phyloP scores from a whole-genome alignment of 2,888 invertebrate species.

The Aphodius granarius region DNA sequence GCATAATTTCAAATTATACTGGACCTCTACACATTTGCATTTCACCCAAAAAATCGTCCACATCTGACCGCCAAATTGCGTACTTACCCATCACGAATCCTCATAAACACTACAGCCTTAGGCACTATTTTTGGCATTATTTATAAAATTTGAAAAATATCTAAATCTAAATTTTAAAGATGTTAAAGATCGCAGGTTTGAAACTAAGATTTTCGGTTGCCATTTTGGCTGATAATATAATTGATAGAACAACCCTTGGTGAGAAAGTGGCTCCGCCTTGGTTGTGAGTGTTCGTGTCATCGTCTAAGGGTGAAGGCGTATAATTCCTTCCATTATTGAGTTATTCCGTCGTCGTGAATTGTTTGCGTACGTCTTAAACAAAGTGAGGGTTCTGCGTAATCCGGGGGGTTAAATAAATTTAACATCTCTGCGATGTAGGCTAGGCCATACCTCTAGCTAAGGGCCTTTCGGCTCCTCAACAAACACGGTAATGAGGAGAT shows the following conservation, averaged over 20 bases:
- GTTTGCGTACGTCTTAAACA: constrained; percentile 23
- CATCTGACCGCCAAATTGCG: background rate
- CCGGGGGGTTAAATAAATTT: constrained; percentile 34
- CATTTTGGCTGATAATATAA: too few species aligned
- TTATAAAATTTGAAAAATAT: too few species aligned
- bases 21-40: background rate
- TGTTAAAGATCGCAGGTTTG: too few species aligned
- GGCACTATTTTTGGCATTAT: background rate
- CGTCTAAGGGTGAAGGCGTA: background rate
- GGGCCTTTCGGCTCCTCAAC: background rate
- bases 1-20: constrained; percentile 25
- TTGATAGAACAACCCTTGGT: too few species aligned
- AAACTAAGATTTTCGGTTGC: background rate
- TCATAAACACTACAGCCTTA: background rate
- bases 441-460: background rate
- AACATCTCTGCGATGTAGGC: constrained; percentile 16
- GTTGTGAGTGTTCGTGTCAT: too few species aligned
- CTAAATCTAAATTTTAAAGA: too few species aligned
- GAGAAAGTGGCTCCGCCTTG: too few species aligned
- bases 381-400: constrained; percentile 37
- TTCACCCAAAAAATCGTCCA: background rate
- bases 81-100: background rate
- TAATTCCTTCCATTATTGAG: constrained; percentile 7
- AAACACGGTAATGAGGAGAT: constrained; percentile 7
- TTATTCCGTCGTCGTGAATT: constrained; percentile 8